Conservation (phyloP, 2,888 invertebrate species). For the Tinea pellionella region DNA sequence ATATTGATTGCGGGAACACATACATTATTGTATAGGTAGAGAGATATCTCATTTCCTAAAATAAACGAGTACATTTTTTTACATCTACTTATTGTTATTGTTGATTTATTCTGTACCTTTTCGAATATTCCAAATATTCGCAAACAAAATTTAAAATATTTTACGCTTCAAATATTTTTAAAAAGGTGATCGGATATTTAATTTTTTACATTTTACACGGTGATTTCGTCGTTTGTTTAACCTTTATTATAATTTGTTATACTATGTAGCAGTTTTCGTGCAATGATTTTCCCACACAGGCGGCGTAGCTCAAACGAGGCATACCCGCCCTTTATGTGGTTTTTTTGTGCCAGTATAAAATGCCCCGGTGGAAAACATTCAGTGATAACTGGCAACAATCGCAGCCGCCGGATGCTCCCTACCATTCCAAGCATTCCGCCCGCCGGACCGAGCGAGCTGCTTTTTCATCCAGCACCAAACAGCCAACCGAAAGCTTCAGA, state of each 20-base stretch:
- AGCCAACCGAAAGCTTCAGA: slow-evolving; percentile 36
- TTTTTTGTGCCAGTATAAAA: slow-evolving; percentile 65
- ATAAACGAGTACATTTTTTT: too few species aligned
- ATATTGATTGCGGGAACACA: neutral
- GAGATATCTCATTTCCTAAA: too few species aligned
- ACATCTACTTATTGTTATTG: too few species aligned
- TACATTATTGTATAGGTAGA: too few species aligned
- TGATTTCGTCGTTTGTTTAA: neutral
- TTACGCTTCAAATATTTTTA: neutral
- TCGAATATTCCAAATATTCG: neutral
- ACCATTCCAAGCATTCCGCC: slow-evolving; percentile 62
- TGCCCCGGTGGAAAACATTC: slow-evolving; percentile 66
- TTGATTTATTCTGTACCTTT: too few species aligned
- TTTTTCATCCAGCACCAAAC: slow-evolving; percentile 58
- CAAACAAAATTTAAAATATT: neutral
- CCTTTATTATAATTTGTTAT: neutral
- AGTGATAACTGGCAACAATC: slow-evolving; percentile 70
- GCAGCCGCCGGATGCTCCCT: slow-evolving; percentile 66
- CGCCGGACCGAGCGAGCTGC: slow-evolving; percentile 45
- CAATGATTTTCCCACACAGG: slow-evolving; percentile 69
- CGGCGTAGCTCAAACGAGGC: slow-evolving; percentile 63
- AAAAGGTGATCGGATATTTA: neutral
- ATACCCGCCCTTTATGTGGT: slow-evolving; percentile 66
- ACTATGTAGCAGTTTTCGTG: slow-evolving; percentile 59
- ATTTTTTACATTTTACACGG: neutral